A percentile compares a stretch with the other conserved stretches of the same genome.
Conservation (phyloP, 2,888 invertebrate genomes). For the Sinohyriopsis cumingii region DNA sequence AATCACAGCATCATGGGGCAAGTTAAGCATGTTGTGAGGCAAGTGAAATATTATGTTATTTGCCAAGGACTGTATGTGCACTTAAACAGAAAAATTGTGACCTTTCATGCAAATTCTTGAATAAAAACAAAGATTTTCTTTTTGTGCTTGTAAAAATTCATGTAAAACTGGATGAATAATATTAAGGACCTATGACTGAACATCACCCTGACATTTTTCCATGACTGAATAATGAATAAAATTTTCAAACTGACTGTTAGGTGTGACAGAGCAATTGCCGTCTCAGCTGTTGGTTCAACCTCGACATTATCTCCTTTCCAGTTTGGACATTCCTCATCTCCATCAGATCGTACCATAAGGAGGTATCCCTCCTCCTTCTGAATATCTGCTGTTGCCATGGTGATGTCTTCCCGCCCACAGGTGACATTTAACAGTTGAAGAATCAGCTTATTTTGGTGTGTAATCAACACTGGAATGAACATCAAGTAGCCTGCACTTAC, state of each 20-base stretch:
- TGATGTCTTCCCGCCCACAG: constrained; percentile 70
- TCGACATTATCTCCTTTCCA: constrained; percentile 70
- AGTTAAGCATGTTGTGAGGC: too few relatives aligned
- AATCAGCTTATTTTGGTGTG: constrained; percentile 66
- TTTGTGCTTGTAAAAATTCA: neutral
- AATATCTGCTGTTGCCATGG: constrained; percentile 25
- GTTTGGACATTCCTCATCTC: constrained; percentile 38
- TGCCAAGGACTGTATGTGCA: too few relatives aligned
- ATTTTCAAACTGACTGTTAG: constrained; percentile 63
- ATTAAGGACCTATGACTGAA: neutral
- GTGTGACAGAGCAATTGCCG: constrained; percentile 72
- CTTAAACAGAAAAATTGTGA: too few relatives aligned
- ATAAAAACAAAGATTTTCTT: too few relatives aligned
- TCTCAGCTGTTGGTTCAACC: constrained; percentile 73
- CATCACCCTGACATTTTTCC: neutral
- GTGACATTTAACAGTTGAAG: constrained; percentile 73
- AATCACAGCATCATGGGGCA: too few relatives aligned
- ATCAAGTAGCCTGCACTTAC: constrained; percentile 71
- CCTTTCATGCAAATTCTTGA: too few relatives aligned
- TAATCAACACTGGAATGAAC: constrained; percentile 71
- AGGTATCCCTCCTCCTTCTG: constrained; percentile 67
- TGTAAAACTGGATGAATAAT: neutral
- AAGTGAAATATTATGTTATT: too few relatives aligned
- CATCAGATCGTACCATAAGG: constrained; percentile 64
- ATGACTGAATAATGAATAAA: too few relatives aligned